Conservation (phyloP, 2,797 vertebrate genomes). For the Sebastes diploproa region DNA sequence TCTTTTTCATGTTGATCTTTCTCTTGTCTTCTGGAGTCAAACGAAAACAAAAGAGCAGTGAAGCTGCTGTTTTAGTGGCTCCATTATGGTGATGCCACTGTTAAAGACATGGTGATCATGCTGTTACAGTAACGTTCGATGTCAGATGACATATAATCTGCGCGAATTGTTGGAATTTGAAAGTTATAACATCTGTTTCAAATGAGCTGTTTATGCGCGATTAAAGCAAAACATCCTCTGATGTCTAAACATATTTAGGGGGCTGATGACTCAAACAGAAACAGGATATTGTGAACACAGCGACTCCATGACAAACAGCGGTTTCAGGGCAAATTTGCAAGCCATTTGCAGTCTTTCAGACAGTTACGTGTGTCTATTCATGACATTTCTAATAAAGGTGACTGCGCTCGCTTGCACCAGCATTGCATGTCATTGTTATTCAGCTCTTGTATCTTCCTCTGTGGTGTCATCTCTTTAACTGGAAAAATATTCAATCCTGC, state of each 20-base stretch:
- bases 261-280: slow-evolving; percentile 16
- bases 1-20: slow-evolving; percentile 61
- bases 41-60: slow-evolving; percentile 26
- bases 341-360: slow-evolving; percentile 13
- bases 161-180: slow-evolving; percentile 2
- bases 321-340: slow-evolving; percentile 27
- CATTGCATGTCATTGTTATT: slow-evolving; percentile 53
- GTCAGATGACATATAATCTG: slow-evolving; percentile 20
- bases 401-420: slow-evolving; percentile 18
- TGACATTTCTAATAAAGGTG: slow-evolving; percentile 44
- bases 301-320: not conserved
- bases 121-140: slow-evolving; percentile 1
- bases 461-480: slow-evolving; percentile 28
- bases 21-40: slow-evolving; percentile 44
- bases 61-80: slow-evolving; percentile 1
- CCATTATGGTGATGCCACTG: not conserved
- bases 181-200: slow-evolving; percentile 15
- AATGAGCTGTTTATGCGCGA: slow-evolving; percentile 18
- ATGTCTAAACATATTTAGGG: not conserved
- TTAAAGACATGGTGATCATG: slow-evolving; percentile 11
- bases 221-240: not conserved
- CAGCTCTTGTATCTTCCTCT: slow-evolving; percentile 19
- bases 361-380: slow-evolving; percentile 4
- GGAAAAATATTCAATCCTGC: slow-evolving; percentile 7
- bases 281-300: not conserved